Base-by-base conservation (phyloP, 2,113 vertebrate genomes). In the Cavia porcellus region DNA sequence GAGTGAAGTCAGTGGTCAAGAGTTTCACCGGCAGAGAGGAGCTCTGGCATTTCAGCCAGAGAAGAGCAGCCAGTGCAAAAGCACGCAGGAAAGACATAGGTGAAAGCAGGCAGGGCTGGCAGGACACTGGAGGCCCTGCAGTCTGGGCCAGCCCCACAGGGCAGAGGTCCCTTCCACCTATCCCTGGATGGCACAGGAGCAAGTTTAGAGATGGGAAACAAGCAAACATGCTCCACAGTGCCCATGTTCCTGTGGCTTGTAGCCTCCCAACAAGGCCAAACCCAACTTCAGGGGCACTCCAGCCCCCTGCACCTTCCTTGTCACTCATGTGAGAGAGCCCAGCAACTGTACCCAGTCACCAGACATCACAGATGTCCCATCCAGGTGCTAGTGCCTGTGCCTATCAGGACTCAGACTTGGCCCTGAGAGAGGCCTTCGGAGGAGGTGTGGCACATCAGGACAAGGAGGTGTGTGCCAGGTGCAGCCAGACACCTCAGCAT, bases 291-390 rank as follows among this genome's bases (percentile, higher is more conserved):
- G 79, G 9, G 25, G 42, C 19, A 3, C 14, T 8, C 3, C 19
- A 74, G 90, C 25, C 52, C 20, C 32, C 3, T 7, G 24, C 2
- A 22, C 61, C 25, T 55, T 10, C 2, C 50, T 57, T 28, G 28
- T 14, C 28, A 22, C 35, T 74, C 14, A 10, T 25, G 47, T 20
- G 1, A 25, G n/a, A 47, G 7, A 5, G 5, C 11, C 1, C 7
- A 20, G 52, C 11, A 59, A 28, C 22, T 1, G 20, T 25, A 13
- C 2, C 70, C 45, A 45, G 7, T 11, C 6, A 28, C 38, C 13
- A 2, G 35, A 19, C 47, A 61, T 50, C 47, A 30, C 35, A 38
- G 61, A 1, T 3, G 4, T 4, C 28, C 4, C 0, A 0, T 79
- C 57, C 42, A 12, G 6, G 50, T 38, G 0, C 35, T 20, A 28